A percentile compares a stretch with the other conserved stretches of the same genome.
phyloP scores from a whole-genome alignment of 2,113 vertebrate genomes.

The Cariama cristata region DNA sequence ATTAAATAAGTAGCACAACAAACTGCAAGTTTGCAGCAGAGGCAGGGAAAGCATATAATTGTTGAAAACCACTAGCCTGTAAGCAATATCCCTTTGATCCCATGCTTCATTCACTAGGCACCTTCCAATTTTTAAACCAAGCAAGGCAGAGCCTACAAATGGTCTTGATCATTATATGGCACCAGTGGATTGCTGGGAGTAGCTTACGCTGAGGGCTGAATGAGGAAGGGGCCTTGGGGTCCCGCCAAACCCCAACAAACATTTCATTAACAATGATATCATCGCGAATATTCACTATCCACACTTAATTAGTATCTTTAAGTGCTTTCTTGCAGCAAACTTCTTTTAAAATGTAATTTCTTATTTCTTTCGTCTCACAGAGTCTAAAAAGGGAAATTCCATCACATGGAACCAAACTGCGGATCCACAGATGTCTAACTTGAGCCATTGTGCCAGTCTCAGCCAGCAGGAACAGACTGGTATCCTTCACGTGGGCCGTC shows the following conservation, averaged over 20 bases:
- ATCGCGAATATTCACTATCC: neutral
- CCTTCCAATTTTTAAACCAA: neutral
- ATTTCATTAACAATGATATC: neutral
- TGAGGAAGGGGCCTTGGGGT: neutral
- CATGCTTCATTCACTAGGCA: neutral
- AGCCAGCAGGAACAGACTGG: neutral
- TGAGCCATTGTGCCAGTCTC: neutral
- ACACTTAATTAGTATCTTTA: neutral
- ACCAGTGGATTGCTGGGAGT: neutral
- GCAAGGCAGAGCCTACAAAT: neutral
- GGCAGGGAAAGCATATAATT: neutral
- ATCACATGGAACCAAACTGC: neutral
- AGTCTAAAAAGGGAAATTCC: neutral
- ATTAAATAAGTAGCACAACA: neutral
- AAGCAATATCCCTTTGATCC: neutral
- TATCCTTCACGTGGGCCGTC: fast-evolving
- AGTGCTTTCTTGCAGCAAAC: neutral
- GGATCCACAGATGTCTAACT: neutral
- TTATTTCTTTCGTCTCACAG: neutral
- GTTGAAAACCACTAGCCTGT: neutral
- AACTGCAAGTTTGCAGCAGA: neutral
- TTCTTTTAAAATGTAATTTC: neutral
- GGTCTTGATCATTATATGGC: fast-evolving
- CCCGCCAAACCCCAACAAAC: neutral
- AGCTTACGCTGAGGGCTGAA: neutral